Base-by-base conservation (phyloP, 2,113 vertebrate species). In the Lates calcarifer region DNA sequence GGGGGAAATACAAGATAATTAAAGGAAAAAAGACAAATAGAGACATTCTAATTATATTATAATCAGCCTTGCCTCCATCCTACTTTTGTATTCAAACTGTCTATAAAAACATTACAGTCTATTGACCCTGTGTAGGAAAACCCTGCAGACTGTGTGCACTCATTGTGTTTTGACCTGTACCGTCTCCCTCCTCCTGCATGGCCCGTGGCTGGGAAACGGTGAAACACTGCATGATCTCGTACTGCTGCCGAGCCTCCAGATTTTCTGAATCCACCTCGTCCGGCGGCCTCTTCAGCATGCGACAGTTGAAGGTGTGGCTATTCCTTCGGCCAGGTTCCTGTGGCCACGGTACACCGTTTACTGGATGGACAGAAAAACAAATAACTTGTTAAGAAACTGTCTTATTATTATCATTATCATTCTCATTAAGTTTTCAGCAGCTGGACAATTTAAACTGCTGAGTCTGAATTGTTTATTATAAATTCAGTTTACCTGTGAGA, bases 191-290 rank as follows among this genome's bases (percentile, higher is more conserved):
- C 90, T 98, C 97, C 89, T 97, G 96, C 89, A 97, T 74, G 37
- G 95, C 92, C 73, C 96, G 96, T 31, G 96, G 96, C 90, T 98
- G 97, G 6, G 97, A 97, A 51, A 98, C 96, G 0, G 97, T 97
- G 91, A 98, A 98, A 81, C 97, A 98, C 94, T 98, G 98, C 98
- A 99, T 98, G 87, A 97, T 95, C 92, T 99, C 97, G 11, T 99
- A 99, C 71, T 97, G 96, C 90, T 98, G 97, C 12, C 96, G 95
- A 3, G 96, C 96, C 90, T 98, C 97, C 81, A 94, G 95, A 89
- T 96, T 97, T 87, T 98, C 97, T 0, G 95, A 53, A 6, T 96
- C 96, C 0, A 93, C 83, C 91, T 98, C 96, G 0, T 97, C 97
- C 0, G 97, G 97, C 0, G 96, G 97, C 65, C 97, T 96, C 90